Evolutionary conservation across 1,140 invertebrate species (phyloP).

Genomic region (Palaemon carinicauda): DNA sequence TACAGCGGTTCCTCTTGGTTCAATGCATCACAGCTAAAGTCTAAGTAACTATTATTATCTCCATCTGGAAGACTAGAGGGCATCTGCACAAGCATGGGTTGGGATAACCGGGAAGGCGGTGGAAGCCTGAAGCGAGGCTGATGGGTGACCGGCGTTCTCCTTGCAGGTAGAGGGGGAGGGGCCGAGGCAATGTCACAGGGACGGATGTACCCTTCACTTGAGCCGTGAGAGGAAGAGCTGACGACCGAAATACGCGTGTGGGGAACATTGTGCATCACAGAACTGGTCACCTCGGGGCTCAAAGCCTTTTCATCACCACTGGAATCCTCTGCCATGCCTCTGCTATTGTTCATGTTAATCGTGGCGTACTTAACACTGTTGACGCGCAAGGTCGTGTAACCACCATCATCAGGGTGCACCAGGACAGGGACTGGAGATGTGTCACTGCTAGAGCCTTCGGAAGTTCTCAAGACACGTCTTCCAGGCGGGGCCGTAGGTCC

Average conservation of each 20-base stretch:
- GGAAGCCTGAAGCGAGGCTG: slow-evolving; percentile 1
- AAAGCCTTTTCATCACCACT: slow-evolving; percentile 36
- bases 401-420: slow-evolving; percentile 39
- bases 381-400: background rate
- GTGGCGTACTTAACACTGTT: slow-evolving; percentile 42
- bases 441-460: slow-evolving; percentile 47
- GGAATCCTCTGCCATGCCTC: slow-evolving; percentile 5
- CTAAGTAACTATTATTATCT: slow-evolving; percentile 55
- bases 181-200: slow-evolving; percentile 57
- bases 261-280: slow-evolving; percentile 24
- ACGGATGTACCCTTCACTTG: slow-evolving; percentile 56
- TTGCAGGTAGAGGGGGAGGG: slow-evolving; percentile 59
- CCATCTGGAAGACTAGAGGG: slow-evolving; percentile 34
- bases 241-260: slow-evolving; percentile 52
- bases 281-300: slow-evolving; percentile 15
- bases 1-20: slow-evolving; percentile 57
- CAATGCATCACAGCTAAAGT: slow-evolving; percentile 37
- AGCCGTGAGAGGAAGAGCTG: slow-evolving; percentile 51
- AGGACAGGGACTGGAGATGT: slow-evolving; percentile 49
- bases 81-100: slow-evolving; percentile 35
- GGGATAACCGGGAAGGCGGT: background rate
- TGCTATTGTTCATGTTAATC: slow-evolving; percentile 3
- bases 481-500: slow-evolving; percentile 47
- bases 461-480: slow-evolving; percentile 49
- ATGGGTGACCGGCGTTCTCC: slow-evolving; percentile 14